phyloP scores from a whole-genome alignment of 2,113 vertebrate species.

The Triplophysa tibetana region DNA sequence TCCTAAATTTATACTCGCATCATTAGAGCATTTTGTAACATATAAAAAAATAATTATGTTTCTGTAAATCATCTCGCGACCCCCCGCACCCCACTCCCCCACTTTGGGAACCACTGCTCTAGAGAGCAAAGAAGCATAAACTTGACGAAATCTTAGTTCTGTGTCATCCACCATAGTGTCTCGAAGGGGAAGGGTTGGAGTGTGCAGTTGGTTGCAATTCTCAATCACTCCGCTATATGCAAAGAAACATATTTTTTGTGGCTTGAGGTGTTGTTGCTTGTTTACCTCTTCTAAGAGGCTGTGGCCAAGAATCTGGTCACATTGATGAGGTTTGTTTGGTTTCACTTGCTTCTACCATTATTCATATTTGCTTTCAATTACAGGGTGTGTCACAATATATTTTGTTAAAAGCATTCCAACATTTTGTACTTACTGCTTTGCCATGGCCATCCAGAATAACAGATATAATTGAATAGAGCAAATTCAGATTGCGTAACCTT shows the following conservation, averaged over 20 bases:
- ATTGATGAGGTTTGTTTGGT: constrained; percentile 41
- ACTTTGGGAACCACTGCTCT: no score
- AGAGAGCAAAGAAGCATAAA: no score
- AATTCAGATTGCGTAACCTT: background rate
- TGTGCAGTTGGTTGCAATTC: no score
- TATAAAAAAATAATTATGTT: no score
- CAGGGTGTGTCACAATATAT: constrained; percentile 36
- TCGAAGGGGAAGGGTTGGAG: no score
- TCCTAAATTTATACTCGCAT: no score
- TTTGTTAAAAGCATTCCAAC: constrained; percentile 1
- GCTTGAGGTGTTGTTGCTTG: constrained; percentile 11
- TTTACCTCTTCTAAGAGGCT: background rate
- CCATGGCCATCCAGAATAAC: background rate
- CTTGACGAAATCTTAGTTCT: no score
- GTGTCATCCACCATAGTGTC: no score
- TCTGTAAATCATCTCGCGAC: no score
- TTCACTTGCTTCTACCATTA: constrained; percentile 39
- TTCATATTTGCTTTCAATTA: constrained; percentile 39
- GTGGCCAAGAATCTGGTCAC: constrained; percentile 26
- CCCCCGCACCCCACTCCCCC: no score
- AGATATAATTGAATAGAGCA: constrained; percentile 5
- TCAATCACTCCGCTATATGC: no score
- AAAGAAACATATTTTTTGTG: constrained; percentile 13
- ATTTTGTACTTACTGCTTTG: background rate
- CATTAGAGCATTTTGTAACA: no score